A percentile compares a stretch with the other conserved stretches of the same genome.
Conservation (phyloP, 2,888 invertebrate species). For the Mycalesis mineus region DNA sequence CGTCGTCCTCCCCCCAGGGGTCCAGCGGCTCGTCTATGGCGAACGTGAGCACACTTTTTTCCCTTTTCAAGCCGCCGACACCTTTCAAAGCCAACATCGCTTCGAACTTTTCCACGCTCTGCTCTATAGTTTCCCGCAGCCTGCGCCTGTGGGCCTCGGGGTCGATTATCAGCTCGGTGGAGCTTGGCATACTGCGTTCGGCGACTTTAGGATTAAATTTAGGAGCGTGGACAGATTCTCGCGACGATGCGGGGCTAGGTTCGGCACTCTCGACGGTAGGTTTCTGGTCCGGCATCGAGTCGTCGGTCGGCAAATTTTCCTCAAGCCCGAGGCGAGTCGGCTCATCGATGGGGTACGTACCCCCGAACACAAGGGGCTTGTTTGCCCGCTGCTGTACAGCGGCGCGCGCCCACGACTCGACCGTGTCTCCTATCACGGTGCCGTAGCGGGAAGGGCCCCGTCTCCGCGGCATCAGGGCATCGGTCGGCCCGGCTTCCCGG, state of each 20-base stretch:
- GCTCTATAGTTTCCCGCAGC: constrained; percentile 62
- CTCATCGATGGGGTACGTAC: constrained; percentile 91
- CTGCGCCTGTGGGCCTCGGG: constrained; percentile 38
- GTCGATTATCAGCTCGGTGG: constrained; percentile 15
- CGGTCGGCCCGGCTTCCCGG: background rate
- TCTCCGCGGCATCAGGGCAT: background rate
- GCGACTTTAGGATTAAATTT: background rate
- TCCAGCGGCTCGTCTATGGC: constrained; percentile 75
- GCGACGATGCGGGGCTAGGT: background rate
- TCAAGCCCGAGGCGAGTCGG: constrained; percentile 52
- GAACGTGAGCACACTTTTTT: constrained; percentile 39
- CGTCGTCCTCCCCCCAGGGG: constrained; percentile 26
- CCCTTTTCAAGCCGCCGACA: constrained; percentile 17
- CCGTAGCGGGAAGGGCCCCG: constrained; percentile 47
- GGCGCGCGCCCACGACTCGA: constrained; percentile 80
- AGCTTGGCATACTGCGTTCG: constrained; percentile 16
- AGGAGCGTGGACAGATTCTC: background rate
- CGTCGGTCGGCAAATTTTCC: background rate
- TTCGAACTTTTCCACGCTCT: constrained; percentile 68
- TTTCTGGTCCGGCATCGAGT: background rate
- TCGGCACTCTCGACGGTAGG: background rate
- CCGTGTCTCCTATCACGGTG: constrained; percentile 78
- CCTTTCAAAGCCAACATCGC: constrained; percentile 43
- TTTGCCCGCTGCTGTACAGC: constrained; percentile 66
- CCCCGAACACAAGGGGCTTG: constrained; percentile 87